Evolutionary conservation across 2,888 invertebrate species (phyloP).

Genomic region (Chirona hameri): DNA sequence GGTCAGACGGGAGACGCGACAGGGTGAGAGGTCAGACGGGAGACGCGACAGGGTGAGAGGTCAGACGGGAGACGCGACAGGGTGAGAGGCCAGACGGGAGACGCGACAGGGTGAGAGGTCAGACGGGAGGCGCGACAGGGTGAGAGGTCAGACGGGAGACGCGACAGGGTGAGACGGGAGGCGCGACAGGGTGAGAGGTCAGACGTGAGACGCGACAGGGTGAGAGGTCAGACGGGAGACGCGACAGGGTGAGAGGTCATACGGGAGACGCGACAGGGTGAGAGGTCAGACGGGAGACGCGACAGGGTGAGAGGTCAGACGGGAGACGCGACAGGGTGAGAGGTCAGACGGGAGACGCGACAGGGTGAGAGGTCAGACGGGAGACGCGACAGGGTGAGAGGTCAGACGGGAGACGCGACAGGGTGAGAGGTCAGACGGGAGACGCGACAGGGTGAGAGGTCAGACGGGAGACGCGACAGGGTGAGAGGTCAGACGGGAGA

Average conservation of each 20-base stretch:
- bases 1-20: no score
- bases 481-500: background rate
- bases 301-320: no score
- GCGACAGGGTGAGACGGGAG: background rate
- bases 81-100: background rate
- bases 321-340: background rate
- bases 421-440: background rate
- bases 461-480: no score
- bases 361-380: background rate
- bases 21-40: background rate
- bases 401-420: no score
- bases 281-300: background rate
- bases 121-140: no score
- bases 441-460: background rate
- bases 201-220: background rate
- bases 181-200: no score
- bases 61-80: no score
- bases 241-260: no score
- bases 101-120: background rate
- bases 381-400: background rate
- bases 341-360: background rate
- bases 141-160: background rate
- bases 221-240: background rate
- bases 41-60: background rate
- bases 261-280: background rate